phyloP scores from a whole-genome alignment of 2,113 vertebrate species.

The Anhinga rufa region DNA sequence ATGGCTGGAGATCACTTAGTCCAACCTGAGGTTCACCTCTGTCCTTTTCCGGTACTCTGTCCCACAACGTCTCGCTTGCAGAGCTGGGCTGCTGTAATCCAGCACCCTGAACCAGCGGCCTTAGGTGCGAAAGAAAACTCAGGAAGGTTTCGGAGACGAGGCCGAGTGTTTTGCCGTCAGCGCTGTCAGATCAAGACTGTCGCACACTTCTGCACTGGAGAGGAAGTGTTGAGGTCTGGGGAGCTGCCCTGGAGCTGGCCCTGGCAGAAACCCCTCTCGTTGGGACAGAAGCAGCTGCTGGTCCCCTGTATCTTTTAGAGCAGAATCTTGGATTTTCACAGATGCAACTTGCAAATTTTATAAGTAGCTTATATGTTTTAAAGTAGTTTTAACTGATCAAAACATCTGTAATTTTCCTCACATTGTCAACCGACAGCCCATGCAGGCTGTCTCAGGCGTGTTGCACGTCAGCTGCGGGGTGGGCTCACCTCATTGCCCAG shows the following conservation, averaged over 20 bases:
- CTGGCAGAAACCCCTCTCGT: background rate
- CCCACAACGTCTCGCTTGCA: background rate
- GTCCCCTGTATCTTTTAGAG: background rate
- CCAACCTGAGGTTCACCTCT: background rate
- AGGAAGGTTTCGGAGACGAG: fast-evolving
- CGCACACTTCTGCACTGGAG: background rate
- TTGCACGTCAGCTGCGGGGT: background rate
- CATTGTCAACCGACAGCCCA: fast-evolving
- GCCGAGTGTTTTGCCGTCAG: background rate
- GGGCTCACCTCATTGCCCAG: background rate
- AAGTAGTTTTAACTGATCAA: background rate
- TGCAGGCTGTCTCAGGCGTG: background rate
- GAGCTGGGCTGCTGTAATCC: background rate
- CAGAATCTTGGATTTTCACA: background rate
- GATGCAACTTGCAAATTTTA: background rate
- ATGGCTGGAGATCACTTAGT: background rate
- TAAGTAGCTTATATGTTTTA: background rate
- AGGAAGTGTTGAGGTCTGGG: background rate
- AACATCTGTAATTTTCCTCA: background rate
- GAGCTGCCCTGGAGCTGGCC: background rate
- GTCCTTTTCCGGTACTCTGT: fast-evolving
- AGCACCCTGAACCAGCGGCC: background rate
- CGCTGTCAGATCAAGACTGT: background rate
- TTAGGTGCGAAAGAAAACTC: background rate
- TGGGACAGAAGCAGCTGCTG: background rate